Evolutionary conservation across 1,140 invertebrate species (phyloP).

Genomic region (Leptinotarsa defecta): DNA sequence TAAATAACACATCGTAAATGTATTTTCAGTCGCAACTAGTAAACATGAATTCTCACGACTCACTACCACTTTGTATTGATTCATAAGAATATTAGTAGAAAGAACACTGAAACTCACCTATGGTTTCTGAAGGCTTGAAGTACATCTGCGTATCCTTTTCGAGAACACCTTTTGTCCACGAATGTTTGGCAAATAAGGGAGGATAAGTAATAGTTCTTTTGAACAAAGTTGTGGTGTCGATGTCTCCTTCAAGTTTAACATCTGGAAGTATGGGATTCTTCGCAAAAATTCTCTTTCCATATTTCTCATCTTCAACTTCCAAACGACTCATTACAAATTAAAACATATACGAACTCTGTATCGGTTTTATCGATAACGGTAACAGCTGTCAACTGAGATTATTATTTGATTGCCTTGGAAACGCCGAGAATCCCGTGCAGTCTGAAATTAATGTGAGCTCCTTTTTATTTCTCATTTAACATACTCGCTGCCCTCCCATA

Average conservation of each 20-base stretch:
- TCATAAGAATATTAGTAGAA: too few relatives aligned
- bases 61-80: too few relatives aligned
- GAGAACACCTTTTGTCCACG: conserved; percentile 64
- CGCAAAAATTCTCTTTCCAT: conserved; percentile 39
- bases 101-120: conserved; percentile 55
- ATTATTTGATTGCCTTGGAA: neutral
- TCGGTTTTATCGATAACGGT: neutral
- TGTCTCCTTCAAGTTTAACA: conserved; percentile 55
- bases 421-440: neutral
- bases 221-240: conserved; percentile 39
- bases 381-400: neutral
- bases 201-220: conserved; percentile 57
- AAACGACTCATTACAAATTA: neutral
- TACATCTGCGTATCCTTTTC: conserved; percentile 63
- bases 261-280: conserved; percentile 54
- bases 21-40: too few relatives aligned
- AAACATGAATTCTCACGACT: too few relatives aligned
- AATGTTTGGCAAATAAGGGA: conserved; percentile 60
- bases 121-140: conserved; percentile 68
- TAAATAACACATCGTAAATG: too few relatives aligned
- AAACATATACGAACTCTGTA: neutral
- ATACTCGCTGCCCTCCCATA: too few relatives aligned
- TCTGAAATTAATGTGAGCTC: too few relatives aligned
- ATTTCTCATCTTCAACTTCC: conserved; percentile 26
- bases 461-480: too few relatives aligned